Percentiles rank a stretch among this genome's conserved stretches.
Conservation (phyloP, 2,797 vertebrate species). For the Zalophus californianus region DNA sequence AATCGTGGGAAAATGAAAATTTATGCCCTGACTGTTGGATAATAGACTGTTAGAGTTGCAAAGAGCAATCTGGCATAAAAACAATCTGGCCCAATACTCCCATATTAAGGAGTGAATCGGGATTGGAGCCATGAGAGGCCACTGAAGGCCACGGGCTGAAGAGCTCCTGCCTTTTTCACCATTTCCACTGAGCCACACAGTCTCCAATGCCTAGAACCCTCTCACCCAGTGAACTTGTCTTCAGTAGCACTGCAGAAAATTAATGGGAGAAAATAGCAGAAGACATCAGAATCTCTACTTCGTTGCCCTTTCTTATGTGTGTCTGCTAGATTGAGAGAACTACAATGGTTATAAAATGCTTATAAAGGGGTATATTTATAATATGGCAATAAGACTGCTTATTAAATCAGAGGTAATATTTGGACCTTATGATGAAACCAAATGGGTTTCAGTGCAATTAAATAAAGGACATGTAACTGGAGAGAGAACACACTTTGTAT, state of each 20-base stretch:
- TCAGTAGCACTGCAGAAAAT: neutral
- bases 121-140: neutral
- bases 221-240: neutral
- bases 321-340: constrained; percentile 1
- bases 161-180: neutral
- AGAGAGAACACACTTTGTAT: neutral
- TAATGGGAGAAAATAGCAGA: neutral
- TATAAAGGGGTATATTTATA: neutral
- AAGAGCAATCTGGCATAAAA: neutral
- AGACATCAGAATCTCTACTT: neutral
- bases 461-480: neutral
- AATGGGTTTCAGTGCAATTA: constrained; percentile 18
- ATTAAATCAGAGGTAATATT: constrained; percentile 5
- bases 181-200: neutral
- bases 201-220: neutral
- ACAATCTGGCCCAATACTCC: too few relatives aligned
- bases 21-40: neutral
- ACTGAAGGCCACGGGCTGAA: rapidly evolving
- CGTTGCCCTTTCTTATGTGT: neutral
- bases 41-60: neutral
- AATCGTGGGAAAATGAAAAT: constrained; percentile 47
- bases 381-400: neutral
- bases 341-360: neutral
- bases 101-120: neutral
- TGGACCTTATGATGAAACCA: constrained; percentile 5